Conservation (phyloP, 1,140 invertebrate genomes). For the Hermatobates lingyangjiaoensis region DNA sequence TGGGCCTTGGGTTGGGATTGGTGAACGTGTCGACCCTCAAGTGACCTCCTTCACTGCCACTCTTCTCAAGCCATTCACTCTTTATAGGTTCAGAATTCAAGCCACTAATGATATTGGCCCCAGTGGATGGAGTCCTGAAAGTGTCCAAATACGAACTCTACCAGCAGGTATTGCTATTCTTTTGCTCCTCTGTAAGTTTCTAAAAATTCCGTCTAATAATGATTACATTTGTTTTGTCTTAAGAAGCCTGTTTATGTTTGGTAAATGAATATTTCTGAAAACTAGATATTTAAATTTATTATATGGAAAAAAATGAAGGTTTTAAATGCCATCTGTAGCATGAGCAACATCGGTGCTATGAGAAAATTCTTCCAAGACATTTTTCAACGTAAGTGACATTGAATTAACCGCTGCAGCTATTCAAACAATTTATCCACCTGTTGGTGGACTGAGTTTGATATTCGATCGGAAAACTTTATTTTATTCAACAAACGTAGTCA, state of each 20-base stretch:
- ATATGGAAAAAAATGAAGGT: too few species aligned
- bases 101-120: slow-evolving; percentile 92
- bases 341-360: too few species aligned
- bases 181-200: not conserved
- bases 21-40: slow-evolving; percentile 64
- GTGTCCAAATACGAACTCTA: slow-evolving; percentile 67
- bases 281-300: too few species aligned
- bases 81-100: slow-evolving; percentile 83
- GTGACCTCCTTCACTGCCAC: slow-evolving; percentile 65
- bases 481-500: too few species aligned
- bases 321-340: too few species aligned
- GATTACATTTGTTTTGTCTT: not conserved
- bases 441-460: too few species aligned
- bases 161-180: slow-evolving; percentile 40
- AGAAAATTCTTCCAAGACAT: too few species aligned
- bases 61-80: slow-evolving; percentile 70
- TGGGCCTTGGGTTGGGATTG: slow-evolving; percentile 59
- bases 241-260: not conserved
- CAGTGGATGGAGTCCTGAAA: slow-evolving; percentile 77
- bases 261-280: too few species aligned
- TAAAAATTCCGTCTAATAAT: not conserved
- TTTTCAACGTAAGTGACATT: too few species aligned
- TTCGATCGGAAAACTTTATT: too few species aligned
- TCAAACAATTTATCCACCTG: too few species aligned
- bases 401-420: too few species aligned